Conservation (phyloP, 2,888 invertebrate species). For the Andricus quercusramuli region DNA sequence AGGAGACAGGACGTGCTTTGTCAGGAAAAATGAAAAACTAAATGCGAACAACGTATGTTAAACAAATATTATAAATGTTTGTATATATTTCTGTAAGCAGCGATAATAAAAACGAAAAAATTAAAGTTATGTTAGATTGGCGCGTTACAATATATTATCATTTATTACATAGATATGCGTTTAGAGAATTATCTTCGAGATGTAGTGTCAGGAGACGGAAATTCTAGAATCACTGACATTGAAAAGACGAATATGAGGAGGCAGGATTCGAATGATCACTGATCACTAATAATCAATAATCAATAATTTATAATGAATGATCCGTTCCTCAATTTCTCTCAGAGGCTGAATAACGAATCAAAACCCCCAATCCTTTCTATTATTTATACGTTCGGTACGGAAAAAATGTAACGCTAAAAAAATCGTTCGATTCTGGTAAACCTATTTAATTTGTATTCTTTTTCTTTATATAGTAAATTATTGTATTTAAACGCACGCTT, state of each 20-base stretch:
- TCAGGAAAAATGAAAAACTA: constrained; percentile 42
- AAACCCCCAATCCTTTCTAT: neutral
- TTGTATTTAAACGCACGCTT: constrained; percentile 72
- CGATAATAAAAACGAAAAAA: constrained; percentile 48
- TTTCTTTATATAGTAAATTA: constrained; percentile 66
- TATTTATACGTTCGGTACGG: neutral
- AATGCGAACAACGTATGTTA: constrained; percentile 45
- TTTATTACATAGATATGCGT: constrained; percentile 51
- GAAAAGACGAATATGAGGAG: constrained; percentile 31
- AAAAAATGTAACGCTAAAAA: constrained; percentile 72
- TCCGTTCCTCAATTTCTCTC: neutral
- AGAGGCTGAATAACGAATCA: neutral
- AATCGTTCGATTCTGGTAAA: constrained; percentile 67
- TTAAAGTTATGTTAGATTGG: constrained; percentile 47
- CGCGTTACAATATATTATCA: constrained; percentile 48
- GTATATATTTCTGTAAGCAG: constrained; percentile 48
- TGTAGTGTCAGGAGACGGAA: constrained; percentile 47
- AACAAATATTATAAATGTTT: constrained; percentile 50
- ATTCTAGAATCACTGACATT: constrained; percentile 46
- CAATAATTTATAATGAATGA: neutral
- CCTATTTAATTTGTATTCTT: constrained; percentile 63
- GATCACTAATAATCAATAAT: neutral
- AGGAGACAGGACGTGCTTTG: constrained; percentile 44
- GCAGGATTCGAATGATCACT: neutral
- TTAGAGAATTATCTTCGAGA: constrained; percentile 48